These are phyloP conservation scores for Lutjanus argentimaculatus DNA, from an alignment of 2,797 vertebrate species.

Conservation along the genomic window DNA sequence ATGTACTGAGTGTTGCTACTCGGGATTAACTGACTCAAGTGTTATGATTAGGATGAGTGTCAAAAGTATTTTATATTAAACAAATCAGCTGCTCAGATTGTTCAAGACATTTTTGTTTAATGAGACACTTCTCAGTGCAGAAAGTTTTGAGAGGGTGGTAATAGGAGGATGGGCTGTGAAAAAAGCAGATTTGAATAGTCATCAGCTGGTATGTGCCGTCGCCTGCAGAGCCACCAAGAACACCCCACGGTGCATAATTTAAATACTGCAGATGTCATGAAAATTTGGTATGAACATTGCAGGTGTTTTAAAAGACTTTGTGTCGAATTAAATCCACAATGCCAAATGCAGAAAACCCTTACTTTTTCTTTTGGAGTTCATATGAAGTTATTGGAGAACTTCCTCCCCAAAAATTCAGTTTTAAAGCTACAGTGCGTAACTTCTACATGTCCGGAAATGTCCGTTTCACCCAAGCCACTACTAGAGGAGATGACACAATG, in stretches of 20 bases:
- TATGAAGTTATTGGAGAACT: not conserved
- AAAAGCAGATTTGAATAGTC: conserved; percentile 5
- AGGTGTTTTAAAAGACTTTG: not conserved
- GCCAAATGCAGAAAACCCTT: not conserved
- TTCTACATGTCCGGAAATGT: too few species aligned
- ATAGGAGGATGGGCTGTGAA: not conserved
- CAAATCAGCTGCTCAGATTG: conserved; percentile 14
- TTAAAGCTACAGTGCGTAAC: too few species aligned
- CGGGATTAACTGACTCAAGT: conserved; percentile 19
- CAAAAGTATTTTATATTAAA: conserved; percentile 20
- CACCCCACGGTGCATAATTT: not conserved
- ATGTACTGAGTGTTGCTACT: conserved; percentile 34
- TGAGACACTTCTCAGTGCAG: not conserved
- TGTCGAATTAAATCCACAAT: not conserved
- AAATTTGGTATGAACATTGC: not conserved
- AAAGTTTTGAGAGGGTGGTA: not conserved
- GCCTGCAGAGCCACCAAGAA: not conserved
- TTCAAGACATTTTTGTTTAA: conserved; percentile 24
- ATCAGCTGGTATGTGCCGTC: not conserved
- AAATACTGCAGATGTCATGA: not conserved
- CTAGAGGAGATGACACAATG: too few species aligned
- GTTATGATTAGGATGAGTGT: conserved; percentile 38
- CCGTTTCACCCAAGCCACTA: too few species aligned
- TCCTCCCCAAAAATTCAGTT: not conserved
- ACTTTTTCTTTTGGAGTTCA: not conserved